These are phyloP conservation scores for Metaphire vulgaris DNA, from an alignment of 1,140 invertebrate species.

Conservation along the genomic window DNA sequence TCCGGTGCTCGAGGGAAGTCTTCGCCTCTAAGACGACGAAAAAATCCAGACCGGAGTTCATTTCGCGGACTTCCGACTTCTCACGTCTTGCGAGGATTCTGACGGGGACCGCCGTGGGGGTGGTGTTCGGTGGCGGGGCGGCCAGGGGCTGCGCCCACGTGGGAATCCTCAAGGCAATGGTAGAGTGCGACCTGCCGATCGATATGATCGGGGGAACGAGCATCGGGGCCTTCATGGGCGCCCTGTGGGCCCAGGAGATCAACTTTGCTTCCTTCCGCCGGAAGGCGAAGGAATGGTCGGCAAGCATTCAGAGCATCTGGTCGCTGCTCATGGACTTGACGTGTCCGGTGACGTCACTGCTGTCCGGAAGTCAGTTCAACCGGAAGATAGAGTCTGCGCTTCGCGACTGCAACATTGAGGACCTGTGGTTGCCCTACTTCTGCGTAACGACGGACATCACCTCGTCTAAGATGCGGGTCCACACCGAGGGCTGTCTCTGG, in stretches of 20 bases:
- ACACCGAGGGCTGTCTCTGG: slow-evolving; percentile 93
- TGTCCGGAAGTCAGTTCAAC: slow-evolving; percentile 63
- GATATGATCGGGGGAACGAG: slow-evolving; percentile 97
- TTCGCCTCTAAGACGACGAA: slow-evolving; percentile 52
- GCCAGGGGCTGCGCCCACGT: slow-evolving; percentile 90
- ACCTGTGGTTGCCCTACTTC: slow-evolving; percentile 97
- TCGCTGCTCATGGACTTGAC: slow-evolving; percentile 86
- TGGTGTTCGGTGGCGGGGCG: slow-evolving; percentile 94
- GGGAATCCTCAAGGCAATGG: slow-evolving; percentile 87
- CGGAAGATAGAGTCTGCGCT: slow-evolving; percentile 75
- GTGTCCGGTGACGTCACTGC: slow-evolving; percentile 94
- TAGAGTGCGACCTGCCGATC: slow-evolving; percentile 90
- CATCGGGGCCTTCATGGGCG: slow-evolving; percentile 94
- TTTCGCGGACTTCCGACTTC: slow-evolving; percentile 70
- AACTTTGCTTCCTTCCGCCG: slow-evolving; percentile 84
- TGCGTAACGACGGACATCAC: slow-evolving; percentile 97
- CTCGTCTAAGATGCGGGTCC: slow-evolving; percentile 83
- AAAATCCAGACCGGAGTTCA: slow-evolving; percentile 73
- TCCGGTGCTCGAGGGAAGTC: slow-evolving; percentile 88
- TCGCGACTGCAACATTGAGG: slow-evolving; percentile 68
- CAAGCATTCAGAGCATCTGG: slow-evolving; percentile 55
- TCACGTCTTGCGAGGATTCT: slow-evolving; percentile 89
- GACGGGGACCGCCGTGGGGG: slow-evolving; percentile 77
- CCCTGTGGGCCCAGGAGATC: slow-evolving; percentile 64
- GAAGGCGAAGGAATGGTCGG: slow-evolving; percentile 63